Conservation (phyloP, 2,113 vertebrate genomes). For the Puntigrus tetrazona region DNA sequence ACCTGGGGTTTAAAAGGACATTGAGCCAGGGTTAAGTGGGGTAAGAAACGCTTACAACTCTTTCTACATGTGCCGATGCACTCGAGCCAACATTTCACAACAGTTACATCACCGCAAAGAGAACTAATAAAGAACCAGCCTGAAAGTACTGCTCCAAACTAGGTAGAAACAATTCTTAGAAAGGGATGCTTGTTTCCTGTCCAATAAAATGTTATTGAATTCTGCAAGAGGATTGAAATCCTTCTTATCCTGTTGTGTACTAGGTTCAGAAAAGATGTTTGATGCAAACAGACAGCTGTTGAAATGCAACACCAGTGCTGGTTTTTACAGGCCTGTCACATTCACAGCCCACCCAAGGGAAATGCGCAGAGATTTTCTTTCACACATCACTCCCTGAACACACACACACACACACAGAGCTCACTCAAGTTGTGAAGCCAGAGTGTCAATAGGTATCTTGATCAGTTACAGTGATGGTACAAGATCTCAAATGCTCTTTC, state of each 20-base stretch:
- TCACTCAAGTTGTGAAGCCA: constrained; percentile 28
- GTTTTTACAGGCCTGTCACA: constrained; percentile 52
- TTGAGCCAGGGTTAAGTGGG: not conserved
- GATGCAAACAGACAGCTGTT: constrained; percentile 53
- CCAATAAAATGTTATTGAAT: constrained; percentile 38
- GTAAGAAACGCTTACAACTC: not conserved
- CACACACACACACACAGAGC: constrained; percentile 28
- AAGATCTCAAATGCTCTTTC: not conserved
- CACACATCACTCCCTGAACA: constrained; percentile 34
- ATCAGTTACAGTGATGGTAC: not conserved
- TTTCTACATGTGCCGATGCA: constrained; percentile 1
- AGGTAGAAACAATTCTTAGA: not conserved
- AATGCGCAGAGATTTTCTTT: constrained; percentile 45
- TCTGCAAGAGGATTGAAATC: constrained; percentile 26
- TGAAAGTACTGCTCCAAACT: constrained; percentile 3
- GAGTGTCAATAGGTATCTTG: constrained; percentile 14
- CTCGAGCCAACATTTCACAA: constrained; percentile 21
- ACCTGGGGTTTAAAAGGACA: not conserved
- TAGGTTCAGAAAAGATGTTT: constrained; percentile 31
- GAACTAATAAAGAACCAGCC: constrained; percentile 20
- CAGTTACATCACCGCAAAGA: constrained; percentile 11
- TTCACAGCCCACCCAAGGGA: constrained; percentile 47
- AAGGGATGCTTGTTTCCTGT: not conserved
- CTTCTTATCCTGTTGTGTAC: constrained; percentile 10
- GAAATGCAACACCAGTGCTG: constrained; percentile 49